A percentile compares a stretch with the other conserved stretches of the same genome.
Conservation (phyloP, 37 sponge, comb jelly and placozoan species). For the Halichondria panicea region DNA sequence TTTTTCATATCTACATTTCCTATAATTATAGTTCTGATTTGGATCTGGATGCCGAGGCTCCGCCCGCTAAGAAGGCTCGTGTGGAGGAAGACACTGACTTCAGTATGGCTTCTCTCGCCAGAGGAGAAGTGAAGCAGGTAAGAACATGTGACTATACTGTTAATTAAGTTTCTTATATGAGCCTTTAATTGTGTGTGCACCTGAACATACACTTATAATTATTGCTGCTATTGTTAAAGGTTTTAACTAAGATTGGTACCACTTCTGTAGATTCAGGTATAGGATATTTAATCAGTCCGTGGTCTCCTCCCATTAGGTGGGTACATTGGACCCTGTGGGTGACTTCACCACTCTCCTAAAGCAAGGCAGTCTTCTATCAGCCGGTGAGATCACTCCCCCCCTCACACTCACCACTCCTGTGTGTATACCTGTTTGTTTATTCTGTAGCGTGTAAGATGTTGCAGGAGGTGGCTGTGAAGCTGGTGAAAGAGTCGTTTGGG, state of each 20-base stretch:
- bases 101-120: conserved; percentile 78
- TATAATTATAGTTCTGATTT: conserved; percentile 40
- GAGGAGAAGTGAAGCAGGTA: conserved; percentile 74
- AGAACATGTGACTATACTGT: neutral
- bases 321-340: conserved; percentile 83
- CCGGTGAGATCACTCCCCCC: neutral
- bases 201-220: too few species aligned
- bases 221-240: too few species aligned
- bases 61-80: conserved; percentile 22
- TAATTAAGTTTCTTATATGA: too few species aligned
- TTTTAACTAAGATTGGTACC: neutral
- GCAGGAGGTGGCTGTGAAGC: conserved; percentile 48
- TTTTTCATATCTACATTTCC: neutral
- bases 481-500: conserved; percentile 86
- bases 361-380: neutral
- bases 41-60: conserved; percentile 41
- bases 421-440: neutral
- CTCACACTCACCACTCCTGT: neutral
- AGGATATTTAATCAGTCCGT: neutral
- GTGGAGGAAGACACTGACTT: conserved; percentile 58
- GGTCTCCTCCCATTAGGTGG: conserved; percentile 50
- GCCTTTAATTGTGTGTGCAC: too few species aligned
- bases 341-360: conserved; percentile 59
- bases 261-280: too few species aligned
- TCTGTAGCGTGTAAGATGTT: conserved; percentile 74